Percentiles rank a stretch among this genome's conserved stretches.
Evolutionary conservation across 2,888 invertebrate species (phyloP).

Genomic region (Pimpla rufipes): DNA sequence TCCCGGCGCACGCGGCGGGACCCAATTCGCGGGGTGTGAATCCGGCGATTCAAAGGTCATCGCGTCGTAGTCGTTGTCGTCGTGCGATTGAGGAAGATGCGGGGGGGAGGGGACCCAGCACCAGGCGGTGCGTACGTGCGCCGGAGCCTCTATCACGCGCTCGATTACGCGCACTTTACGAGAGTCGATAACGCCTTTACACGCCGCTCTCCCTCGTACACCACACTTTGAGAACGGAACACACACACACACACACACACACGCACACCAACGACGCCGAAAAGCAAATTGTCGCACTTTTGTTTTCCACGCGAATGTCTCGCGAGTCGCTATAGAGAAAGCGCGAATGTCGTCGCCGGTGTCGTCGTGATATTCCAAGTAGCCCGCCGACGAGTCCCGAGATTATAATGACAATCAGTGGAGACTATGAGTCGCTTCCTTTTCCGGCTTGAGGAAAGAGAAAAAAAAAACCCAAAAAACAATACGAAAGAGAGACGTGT

Average conservation of each 20-base stretch:
- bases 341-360: background rate
- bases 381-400: too few relatives aligned
- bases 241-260: background rate
- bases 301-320: background rate
- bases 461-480: too few relatives aligned
- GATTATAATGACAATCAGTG: too few relatives aligned
- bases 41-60: conserved; percentile 57
- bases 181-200: conserved; percentile 44
- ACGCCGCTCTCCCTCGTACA: background rate
- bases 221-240: too few relatives aligned
- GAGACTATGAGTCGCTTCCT: too few relatives aligned
- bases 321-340: background rate
- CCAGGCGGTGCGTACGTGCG: conserved; percentile 53
- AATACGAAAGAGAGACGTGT: too few relatives aligned
- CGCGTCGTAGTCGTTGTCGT: background rate
- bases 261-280: background rate
- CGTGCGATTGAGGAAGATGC: conserved; percentile 48
- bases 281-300: background rate
- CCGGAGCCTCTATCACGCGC: conserved; percentile 44
- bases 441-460: too few relatives aligned
- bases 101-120: background rate
- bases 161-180: conserved; percentile 56
- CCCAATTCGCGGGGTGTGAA: background rate
- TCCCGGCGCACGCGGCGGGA: background rate
- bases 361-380: too few relatives aligned